phyloP scores from a whole-genome alignment of 1,140 invertebrate genomes.

The Mercenaria mercenaria region DNA sequence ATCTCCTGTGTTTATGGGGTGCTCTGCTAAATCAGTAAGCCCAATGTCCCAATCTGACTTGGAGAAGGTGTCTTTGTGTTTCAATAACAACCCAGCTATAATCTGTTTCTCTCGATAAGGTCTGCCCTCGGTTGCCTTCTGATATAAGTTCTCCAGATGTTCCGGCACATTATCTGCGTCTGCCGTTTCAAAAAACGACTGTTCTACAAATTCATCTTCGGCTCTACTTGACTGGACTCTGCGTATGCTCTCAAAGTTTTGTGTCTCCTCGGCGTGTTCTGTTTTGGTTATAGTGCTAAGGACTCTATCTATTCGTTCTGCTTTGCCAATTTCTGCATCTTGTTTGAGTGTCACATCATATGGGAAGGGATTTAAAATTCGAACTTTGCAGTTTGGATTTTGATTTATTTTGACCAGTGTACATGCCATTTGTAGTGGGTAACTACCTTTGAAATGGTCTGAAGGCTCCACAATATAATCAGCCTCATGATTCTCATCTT shows the following conservation, averaged over 20 bases:
- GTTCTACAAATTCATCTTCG: neutral
- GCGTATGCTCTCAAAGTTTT: neutral
- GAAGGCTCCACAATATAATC: conserved; percentile 32
- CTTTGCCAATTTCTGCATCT: neutral
- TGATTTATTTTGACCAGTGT: neutral
- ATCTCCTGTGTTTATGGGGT: conserved; percentile 24
- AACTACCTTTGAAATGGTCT: neutral
- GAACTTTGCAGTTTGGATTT: neutral
- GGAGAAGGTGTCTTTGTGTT: neutral
- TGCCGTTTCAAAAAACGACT: neutral
- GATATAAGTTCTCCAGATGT: neutral
- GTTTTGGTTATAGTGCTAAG: neutral
- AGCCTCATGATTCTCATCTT: neutral
- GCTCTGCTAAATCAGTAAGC: conserved; percentile 1
- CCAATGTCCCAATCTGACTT: conserved; percentile 24
- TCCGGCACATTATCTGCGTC: neutral
- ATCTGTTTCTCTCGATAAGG: neutral
- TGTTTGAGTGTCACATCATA: neutral
- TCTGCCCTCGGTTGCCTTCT: neutral
- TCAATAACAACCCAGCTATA: neutral
- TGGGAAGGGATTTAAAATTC: conserved; percentile 20
- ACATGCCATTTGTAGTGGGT: conserved; percentile 12
- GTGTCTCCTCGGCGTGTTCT: neutral
- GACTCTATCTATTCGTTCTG: neutral
- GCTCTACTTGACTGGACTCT: neutral